Evolutionary conservation across 1,140 invertebrate genomes (phyloP).

Genomic region (Parapsyche elsis): DNA sequence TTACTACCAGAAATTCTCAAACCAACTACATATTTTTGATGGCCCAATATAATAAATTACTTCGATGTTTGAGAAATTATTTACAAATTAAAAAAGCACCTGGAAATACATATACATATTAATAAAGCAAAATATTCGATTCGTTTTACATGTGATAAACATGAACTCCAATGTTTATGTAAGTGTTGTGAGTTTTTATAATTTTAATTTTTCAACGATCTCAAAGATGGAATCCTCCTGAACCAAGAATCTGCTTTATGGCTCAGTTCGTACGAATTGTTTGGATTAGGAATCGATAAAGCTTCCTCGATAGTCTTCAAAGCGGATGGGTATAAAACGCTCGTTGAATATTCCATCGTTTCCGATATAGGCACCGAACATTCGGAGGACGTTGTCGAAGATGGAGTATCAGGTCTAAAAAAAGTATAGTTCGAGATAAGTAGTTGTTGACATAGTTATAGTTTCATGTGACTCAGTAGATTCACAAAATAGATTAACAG

Average conservation of each 20-base stretch:
- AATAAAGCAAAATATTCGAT: too few relatives aligned
- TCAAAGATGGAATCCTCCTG: conserved; percentile 65
- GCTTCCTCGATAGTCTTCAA: conserved; percentile 65
- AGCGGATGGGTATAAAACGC: conserved; percentile 61
- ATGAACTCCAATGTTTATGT: neutral
- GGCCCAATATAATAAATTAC: neutral
- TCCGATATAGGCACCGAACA: conserved; percentile 67
- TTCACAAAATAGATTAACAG: too few relatives aligned
- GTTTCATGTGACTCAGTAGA: too few relatives aligned
- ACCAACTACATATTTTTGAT: neutral
- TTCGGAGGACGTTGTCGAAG: conserved; percentile 53
- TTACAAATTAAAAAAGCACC: too few relatives aligned
- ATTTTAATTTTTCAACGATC: conserved; percentile 57
- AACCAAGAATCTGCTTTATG: conserved; percentile 67
- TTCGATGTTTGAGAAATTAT: neutral
- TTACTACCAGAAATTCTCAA: neutral
- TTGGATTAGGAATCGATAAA: conserved; percentile 61
- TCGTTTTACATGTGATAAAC: neutral
- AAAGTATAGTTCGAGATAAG: neutral
- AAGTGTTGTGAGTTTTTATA: neutral
- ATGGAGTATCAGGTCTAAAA: conserved; percentile 63
- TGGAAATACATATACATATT: too few relatives aligned
- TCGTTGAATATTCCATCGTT: conserved; percentile 54
- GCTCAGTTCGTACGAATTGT: conserved; percentile 65
- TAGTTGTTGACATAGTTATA: neutral